These are phyloP conservation scores for Desmophyllum pertusum DNA, from an alignment of 92 coral and sea anemone genomes.

Conservation along the genomic window DNA sequence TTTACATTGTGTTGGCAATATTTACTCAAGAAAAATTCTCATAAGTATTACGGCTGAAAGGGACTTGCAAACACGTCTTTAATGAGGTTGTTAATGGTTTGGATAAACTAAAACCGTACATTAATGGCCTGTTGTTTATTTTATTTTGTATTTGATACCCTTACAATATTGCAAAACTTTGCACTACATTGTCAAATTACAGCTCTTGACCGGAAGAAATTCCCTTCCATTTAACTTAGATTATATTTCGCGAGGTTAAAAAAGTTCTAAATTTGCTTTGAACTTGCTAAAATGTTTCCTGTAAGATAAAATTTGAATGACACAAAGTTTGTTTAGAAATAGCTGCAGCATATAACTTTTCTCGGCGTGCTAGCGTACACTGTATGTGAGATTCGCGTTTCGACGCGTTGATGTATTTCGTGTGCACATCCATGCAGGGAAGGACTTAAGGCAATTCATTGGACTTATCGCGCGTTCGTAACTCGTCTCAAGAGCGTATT, in stretches of 20 bases:
- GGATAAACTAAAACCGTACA: not conserved
- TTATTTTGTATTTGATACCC: not conserved
- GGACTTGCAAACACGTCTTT: not conserved
- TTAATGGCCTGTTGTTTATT: not conserved
- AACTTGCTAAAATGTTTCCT: conserved; percentile 25
- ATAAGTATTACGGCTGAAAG: not conserved
- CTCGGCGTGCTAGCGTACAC: not conserved
- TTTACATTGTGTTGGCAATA: too few relatives aligned
- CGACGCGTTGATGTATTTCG: not conserved
- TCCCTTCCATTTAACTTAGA: conserved; percentile 12
- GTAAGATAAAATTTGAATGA: conserved; percentile 15
- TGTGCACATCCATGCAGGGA: not conserved
- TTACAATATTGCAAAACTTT: not conserved
- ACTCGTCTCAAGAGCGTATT: not conserved
- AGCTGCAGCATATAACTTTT: not conserved
- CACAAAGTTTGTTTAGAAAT: not conserved
- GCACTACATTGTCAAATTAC: not conserved
- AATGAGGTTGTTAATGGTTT: not conserved
- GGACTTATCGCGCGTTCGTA: not conserved
- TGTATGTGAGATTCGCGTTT: not conserved
- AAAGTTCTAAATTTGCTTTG: not conserved
- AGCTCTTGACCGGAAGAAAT: conserved; percentile 34
- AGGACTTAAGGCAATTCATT: not conserved
- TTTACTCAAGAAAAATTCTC: too few relatives aligned
- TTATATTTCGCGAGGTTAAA: conserved; percentile 21